phyloP scores from a whole-genome alignment of 2,797 vertebrate genomes.

The Amniataba percoides region DNA sequence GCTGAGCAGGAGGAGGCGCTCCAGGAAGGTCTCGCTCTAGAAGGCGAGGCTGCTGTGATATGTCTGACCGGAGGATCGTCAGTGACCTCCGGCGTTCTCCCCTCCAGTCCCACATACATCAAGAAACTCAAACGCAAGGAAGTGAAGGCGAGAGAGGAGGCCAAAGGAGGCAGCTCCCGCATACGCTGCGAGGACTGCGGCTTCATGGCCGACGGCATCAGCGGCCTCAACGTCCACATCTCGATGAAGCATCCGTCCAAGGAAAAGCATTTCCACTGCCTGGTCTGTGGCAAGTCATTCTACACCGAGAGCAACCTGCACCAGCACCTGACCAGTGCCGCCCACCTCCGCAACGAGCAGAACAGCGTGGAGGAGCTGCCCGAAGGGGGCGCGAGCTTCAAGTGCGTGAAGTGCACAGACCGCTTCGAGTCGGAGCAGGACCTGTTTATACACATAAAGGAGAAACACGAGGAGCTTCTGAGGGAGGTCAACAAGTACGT shows the following conservation, averaged over 20 bases:
- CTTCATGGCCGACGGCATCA: constrained; percentile 96
- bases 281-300: constrained; percentile 98
- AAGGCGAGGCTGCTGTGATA: constrained; percentile 67
- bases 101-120: constrained; percentile 42
- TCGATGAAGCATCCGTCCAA: constrained; percentile 98
- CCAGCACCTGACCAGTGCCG: constrained; percentile 95
- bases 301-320: constrained; percentile 98
- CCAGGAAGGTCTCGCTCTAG: constrained; percentile 68
- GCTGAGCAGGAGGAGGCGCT: constrained; percentile 81
- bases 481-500: constrained; percentile 98
- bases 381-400: constrained; percentile 95
- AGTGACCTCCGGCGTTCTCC: background rate
- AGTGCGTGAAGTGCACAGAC: constrained; percentile 96
- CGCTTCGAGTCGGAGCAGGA: constrained; percentile 95
- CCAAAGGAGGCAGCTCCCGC: constrained; percentile 77
- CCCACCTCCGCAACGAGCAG: constrained; percentile 94
- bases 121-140: constrained; percentile 72
- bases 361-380: constrained; percentile 95
- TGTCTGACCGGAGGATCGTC: constrained; percentile 65
- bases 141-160: constrained; percentile 42
- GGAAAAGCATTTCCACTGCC: constrained; percentile 97
- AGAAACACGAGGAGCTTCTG: constrained; percentile 97
- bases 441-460: constrained; percentile 97
- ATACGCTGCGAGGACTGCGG: constrained; percentile 97
- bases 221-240: constrained; percentile 97